These are phyloP conservation scores for Dendroctonus ponderosae DNA, from an alignment of 1,140 invertebrate genomes.

Conservation along the genomic window DNA sequence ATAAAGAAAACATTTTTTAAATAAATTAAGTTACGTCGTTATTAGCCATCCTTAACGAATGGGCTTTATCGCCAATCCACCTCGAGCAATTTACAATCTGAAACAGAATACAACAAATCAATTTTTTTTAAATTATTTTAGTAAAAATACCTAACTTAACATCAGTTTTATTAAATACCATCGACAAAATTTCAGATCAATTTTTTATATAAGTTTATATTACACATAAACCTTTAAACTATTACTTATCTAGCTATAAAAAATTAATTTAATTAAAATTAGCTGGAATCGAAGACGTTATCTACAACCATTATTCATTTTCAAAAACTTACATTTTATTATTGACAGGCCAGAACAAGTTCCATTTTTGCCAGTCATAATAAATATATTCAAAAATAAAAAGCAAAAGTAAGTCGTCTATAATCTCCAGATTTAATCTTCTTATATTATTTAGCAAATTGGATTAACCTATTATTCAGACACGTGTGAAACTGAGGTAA, in stretches of 20 bases:
- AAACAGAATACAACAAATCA: not conserved
- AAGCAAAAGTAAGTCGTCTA: conserved; percentile 1
- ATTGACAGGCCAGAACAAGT: not conserved
- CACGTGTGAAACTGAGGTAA: not conserved
- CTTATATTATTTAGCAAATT: conserved; percentile 14
- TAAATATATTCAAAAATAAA: conserved; percentile 1
- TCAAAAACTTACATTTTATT: not conserved
- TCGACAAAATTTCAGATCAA: too few relatives aligned
- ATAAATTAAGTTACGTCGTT: not conserved
- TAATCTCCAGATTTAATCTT: conserved; percentile 15
- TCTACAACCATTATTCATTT: not conserved
- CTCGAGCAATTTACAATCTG: not conserved
- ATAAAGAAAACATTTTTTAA: not conserved
- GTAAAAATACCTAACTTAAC: not conserved
- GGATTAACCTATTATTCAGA: conserved; percentile 6
- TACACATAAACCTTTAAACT: conserved; percentile 4
- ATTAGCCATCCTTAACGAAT: not conserved
- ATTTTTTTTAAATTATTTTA: not conserved
- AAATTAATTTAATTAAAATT: not conserved
- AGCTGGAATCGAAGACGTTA: not conserved
- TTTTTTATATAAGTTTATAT: too few relatives aligned
- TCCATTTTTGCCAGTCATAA: not conserved
- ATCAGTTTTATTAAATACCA: conserved; percentile 6
- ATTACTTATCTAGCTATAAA: not conserved
- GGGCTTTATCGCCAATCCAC: not conserved